Conservation (phyloP, 1,140 invertebrate genomes). For the Ephestia elutella region DNA sequence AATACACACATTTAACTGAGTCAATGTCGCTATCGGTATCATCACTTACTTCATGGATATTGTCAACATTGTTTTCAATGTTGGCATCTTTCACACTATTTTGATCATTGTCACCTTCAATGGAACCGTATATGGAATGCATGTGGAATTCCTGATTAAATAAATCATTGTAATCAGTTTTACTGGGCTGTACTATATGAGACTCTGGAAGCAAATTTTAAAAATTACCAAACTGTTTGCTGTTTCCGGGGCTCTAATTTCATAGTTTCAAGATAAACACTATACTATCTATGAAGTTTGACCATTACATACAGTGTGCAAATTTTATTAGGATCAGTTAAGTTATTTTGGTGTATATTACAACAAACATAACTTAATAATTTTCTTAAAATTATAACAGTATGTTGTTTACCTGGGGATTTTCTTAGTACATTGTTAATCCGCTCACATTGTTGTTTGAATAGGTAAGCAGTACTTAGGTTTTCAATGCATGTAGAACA, state of each 20-base stretch:
- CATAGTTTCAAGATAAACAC: no score
- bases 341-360: no score
- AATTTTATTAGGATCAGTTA: no score
- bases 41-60: conserved; percentile 53
- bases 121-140: conserved; percentile 43
- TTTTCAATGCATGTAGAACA: conserved; percentile 77
- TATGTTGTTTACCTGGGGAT: conserved; percentile 53
- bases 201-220: conserved; percentile 35
- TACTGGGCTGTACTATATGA: conserved; percentile 37
- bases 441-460: conserved; percentile 79
- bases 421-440: conserved; percentile 75
- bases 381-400: not conserved
- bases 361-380: no score
- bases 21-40: conserved; percentile 68
- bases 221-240: no score
- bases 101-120: conserved; percentile 53
- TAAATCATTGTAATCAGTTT: conserved; percentile 50
- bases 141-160: conserved; percentile 58
- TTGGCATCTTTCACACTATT: conserved; percentile 42
- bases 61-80: conserved; percentile 16
- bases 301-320: no score
- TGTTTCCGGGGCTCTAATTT: no score
- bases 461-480: conserved; percentile 77
- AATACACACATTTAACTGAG: conserved; percentile 63
- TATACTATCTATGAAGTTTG: no score